Percentiles rank a stretch among this genome's conserved stretches.
These are phyloP conservation scores for Pardalotus punctatus DNA, from an alignment of 2,113 vertebrate species.

Conservation along the genomic window DNA sequence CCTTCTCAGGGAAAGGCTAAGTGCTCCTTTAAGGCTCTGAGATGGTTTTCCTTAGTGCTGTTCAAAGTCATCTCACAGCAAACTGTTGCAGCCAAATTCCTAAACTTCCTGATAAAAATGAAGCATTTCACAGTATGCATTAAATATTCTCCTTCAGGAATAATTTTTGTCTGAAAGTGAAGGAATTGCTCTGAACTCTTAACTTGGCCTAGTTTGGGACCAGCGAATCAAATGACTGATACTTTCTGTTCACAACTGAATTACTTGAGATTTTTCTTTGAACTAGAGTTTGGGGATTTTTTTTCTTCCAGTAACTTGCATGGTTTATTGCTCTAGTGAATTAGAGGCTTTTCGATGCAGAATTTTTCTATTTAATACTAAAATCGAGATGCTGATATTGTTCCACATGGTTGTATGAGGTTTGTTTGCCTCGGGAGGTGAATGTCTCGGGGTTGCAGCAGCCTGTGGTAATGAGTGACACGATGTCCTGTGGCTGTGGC, in stretches of 20 bases:
- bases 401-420: background rate
- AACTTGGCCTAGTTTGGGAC: background rate
- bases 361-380: background rate
- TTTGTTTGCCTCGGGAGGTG: background rate
- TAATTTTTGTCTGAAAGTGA: background rate
- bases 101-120: background rate
- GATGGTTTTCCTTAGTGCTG: background rate
- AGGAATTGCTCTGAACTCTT: background rate
- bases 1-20: background rate
- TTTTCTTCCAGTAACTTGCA: background rate
- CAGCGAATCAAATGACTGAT: background rate
- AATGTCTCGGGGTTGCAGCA: fast-evolving
- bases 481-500: fast-evolving
- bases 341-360: background rate
- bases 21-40: background rate
- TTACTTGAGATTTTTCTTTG: background rate
- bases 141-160: background rate
- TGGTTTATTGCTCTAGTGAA: background rate
- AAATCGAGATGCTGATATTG: background rate
- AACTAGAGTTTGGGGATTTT: background rate
- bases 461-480: background rate
- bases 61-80: background rate
- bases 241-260: background rate
- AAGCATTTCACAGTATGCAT: background rate
- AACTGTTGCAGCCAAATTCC: background rate